Evolutionary conservation across 1,140 invertebrate species (phyloP).

Genomic region (Solenopsis invicta): DNA sequence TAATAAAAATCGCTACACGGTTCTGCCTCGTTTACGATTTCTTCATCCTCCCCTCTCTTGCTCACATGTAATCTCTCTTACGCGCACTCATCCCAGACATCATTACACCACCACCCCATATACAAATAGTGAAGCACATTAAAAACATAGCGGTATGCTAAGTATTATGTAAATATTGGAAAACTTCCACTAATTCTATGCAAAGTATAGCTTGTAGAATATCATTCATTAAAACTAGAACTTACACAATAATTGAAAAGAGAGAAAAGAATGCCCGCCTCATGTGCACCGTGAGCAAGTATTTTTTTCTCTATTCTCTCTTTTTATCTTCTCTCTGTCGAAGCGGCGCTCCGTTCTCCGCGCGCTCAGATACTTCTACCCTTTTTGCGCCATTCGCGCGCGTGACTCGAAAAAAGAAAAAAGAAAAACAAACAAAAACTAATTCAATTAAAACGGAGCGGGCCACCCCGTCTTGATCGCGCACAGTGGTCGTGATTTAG

Average conservation of each 20-base stretch:
- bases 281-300: background rate
- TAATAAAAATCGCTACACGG: constrained; percentile 47
- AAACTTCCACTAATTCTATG: constrained; percentile 95
- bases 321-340: constrained; percentile 11
- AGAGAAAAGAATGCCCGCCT: background rate
- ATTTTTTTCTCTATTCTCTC: background rate
- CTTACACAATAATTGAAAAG: constrained; percentile 55
- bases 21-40: background rate
- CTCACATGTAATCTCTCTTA: background rate
- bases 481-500: constrained; percentile 66
- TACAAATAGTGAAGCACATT: constrained; percentile 77
- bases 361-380: background rate
- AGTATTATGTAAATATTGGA: constrained; percentile 86
- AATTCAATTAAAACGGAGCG: constrained; percentile 57
- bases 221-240: constrained; percentile 75
- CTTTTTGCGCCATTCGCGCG: background rate
- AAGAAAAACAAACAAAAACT: background rate
- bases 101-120: constrained; percentile 68
- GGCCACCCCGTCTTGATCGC: constrained; percentile 49
- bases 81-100: constrained; percentile 43
- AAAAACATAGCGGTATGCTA: constrained; percentile 81
- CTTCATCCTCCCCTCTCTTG: background rate
- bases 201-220: constrained; percentile 94
- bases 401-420: constrained; percentile 8
- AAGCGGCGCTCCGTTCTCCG: background rate